Evolutionary conservation across 2,797 vertebrate genomes (phyloP), one percentile per base, ranked within the genome.

Genomic region (Brachymystax lenok): DNA sequence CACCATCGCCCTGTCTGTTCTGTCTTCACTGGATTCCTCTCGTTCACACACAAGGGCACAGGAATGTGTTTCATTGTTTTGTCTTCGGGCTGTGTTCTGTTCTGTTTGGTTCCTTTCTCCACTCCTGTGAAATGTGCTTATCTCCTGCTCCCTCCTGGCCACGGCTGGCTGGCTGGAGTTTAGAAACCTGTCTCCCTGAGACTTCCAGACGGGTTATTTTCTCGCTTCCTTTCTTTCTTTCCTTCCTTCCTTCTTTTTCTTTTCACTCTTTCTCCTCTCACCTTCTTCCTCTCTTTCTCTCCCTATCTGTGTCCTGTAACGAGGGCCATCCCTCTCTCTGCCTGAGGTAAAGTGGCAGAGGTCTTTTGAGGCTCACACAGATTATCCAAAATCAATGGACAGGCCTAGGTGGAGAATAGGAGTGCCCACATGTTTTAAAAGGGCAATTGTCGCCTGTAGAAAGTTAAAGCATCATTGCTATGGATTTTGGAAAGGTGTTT

Each of bases 341-440:
- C 71, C 0, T 0, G 69, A 89, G 80, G 75, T 82, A 82, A 82
- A 86, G 74, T 74, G 76, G 78, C 81, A 71, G 61, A 40, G 13
- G 83, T 83, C 77, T 86, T 71, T 76, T 84, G 13, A 74, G 80
- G 80, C 83, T 85, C 86, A 86, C 83, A 83, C 80, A 88, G 76
- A 82, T 84, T 67, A 87, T 90, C 85, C 74, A 77, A 87, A 90
- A 93, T 95, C 91, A 93, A 92, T 93, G 85, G 69, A 74, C 82
- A 80, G 77, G 76, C 74, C 88, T 83, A 82, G 88, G 84, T 69
- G 79, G 88, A 82, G 88, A 87, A 89, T 83, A 75, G 74, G 80
- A 86, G 75, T 7, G 17, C 72, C 76, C 83, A 79, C 80, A 87
- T 89, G 10, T 59, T 59, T 88, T 89, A 74, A 84, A 84, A 86